Conservation (phyloP, 2,113 vertebrate genomes). For the Nothoprocta pentlandii region DNA sequence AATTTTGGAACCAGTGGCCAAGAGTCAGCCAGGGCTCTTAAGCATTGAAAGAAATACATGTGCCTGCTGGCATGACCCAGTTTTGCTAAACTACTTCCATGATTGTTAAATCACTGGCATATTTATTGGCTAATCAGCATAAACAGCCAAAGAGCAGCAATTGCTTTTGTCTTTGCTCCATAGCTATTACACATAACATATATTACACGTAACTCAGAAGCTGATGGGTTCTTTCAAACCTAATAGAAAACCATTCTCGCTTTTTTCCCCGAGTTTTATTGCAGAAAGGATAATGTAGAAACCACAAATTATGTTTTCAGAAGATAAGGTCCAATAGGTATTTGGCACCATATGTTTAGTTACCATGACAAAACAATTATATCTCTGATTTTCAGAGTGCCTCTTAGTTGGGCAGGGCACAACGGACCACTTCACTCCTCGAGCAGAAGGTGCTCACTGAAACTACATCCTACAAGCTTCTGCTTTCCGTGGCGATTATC, state of each 20-base stretch:
- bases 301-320: not conserved
- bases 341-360: not conserved
- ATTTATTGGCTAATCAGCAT: not conserved
- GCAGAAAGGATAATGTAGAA: not conserved
- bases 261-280: not conserved
- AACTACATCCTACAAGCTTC: not conserved
- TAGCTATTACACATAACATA: not conserved
- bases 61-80: accelerated
- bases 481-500: not conserved
- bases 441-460: not conserved
- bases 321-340: not conserved
- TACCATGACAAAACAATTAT: not conserved
- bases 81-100: not conserved
- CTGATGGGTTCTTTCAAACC: not conserved
- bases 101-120: not conserved
- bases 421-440: not conserved
- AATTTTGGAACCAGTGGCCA: not conserved
- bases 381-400: not conserved
- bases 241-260: not conserved
- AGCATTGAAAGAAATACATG: not conserved
- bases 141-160: not conserved
- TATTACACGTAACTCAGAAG: not conserved
- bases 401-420: not conserved
- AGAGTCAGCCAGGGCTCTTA: not conserved
- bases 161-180: not conserved